These are phyloP conservation scores for Eupristina koningsbergeri DNA, from an alignment of 1,140 invertebrate species.

Conservation along the genomic window DNA sequence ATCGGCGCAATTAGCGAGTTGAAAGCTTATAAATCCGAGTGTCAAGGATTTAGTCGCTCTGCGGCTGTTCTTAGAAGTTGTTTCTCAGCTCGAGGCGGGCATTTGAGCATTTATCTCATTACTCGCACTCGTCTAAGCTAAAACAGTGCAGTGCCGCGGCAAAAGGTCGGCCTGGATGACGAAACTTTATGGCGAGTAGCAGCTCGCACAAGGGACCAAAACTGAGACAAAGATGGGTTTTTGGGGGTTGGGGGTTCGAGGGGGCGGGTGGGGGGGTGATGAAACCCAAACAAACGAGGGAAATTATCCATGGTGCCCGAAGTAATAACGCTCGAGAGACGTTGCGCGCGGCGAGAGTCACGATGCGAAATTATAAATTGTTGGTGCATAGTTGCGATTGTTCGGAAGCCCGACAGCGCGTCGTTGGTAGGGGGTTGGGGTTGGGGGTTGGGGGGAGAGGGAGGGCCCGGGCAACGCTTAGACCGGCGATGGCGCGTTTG, in stretches of 20 bases:
- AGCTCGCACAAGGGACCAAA: not conserved
- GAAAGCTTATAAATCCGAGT: not conserved
- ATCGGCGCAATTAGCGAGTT: not conserved
- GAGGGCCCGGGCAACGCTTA: not conserved
- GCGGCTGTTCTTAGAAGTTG: not conserved
- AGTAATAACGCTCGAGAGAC: slow-evolving; percentile 66
- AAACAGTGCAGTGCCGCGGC: not conserved
- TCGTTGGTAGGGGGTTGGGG: too few species aligned
- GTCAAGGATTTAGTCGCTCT: not conserved
- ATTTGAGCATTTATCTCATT: slow-evolving; percentile 23
- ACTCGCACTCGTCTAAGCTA: not conserved
- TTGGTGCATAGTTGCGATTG: slow-evolving; percentile 69
- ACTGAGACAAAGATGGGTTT: slow-evolving; percentile 23
- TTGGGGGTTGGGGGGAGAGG: too few species aligned
- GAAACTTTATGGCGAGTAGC: not conserved
- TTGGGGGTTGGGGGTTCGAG: not conserved
- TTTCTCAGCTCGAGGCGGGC: not conserved
- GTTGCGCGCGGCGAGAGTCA: slow-evolving; percentile 20
- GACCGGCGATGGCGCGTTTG: slow-evolving; percentile 49
- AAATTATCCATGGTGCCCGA: slow-evolving; percentile 67
- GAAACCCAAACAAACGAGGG: slow-evolving; percentile 62
- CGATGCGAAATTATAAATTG: slow-evolving; percentile 67
- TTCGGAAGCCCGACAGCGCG: slow-evolving; percentile 56
- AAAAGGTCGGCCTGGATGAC: not conserved
- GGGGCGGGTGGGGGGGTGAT: too few species aligned